Conservation (phyloP, 64 coral and sea anemone genomes). For the Porites lutea region DNA sequence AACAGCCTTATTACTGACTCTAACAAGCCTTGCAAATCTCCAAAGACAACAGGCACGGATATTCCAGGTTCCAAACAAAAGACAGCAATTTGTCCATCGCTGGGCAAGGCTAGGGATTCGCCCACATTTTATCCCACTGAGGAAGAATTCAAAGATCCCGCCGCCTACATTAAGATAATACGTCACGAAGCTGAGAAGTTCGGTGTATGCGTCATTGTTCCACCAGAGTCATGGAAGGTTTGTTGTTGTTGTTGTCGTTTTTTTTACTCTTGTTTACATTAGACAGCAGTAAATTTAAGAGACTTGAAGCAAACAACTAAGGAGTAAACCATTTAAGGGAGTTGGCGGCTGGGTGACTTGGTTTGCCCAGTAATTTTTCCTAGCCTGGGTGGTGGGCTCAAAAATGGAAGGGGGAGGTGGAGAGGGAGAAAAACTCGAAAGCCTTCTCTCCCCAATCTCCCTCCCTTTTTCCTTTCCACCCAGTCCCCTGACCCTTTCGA, state of each 20-base stretch:
- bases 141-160: conserved; percentile 93
- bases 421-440: too few species aligned
- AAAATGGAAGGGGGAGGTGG: too few species aligned
- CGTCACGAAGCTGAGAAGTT: conserved; percentile 55
- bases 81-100: neutral
- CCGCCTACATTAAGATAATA: conserved; percentile 77
- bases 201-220: conserved; percentile 93
- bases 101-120: conserved; percentile 3
- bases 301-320: too few species aligned
- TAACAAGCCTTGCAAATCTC: neutral
- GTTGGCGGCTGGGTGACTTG: too few species aligned
- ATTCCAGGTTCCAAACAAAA: conserved; percentile 56
- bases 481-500: too few species aligned
- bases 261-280: too few species aligned
- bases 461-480: too few species aligned
- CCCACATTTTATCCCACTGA: conserved; percentile 83
- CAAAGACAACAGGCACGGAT: conserved; percentile 13
- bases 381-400: too few species aligned
- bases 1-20: neutral
- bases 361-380: too few species aligned
- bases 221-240: conserved; percentile 95
- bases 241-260: neutral
- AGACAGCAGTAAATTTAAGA: too few species aligned
- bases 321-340: too few species aligned
- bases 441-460: too few species aligned